phyloP scores from a whole-genome alignment of 2,888 invertebrate species.

The Pristionchus entomophagus region DNA sequence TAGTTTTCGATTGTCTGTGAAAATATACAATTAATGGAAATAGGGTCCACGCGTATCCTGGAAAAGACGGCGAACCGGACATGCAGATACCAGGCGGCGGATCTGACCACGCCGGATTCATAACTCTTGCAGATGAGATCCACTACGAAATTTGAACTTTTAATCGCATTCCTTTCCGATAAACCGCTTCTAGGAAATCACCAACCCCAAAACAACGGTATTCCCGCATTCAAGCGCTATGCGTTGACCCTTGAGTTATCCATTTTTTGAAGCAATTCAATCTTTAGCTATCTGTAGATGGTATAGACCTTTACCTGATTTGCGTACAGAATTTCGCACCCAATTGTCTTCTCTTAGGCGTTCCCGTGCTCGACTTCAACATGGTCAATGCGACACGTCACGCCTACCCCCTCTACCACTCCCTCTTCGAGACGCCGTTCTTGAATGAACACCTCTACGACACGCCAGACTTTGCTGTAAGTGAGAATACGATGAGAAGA shows the following conservation, averaged over 20 bases:
- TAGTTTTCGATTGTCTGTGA: not conserved
- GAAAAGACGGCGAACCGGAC: slow-evolving; percentile 52
- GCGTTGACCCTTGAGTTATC: too few relatives aligned
- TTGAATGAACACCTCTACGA: slow-evolving; percentile 73
- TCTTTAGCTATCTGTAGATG: not conserved
- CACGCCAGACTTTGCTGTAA: slow-evolving; percentile 63
- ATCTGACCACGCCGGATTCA: slow-evolving; percentile 78
- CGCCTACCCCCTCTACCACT: slow-evolving; percentile 74
- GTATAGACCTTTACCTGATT: not conserved
- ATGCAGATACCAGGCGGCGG: slow-evolving; percentile 76
- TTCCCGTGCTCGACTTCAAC: slow-evolving; percentile 77
- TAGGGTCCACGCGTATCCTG: slow-evolving; percentile 31
- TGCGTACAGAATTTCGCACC: not conserved
- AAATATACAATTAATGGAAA: not conserved
- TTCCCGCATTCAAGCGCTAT: too few relatives aligned
- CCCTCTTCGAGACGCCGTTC: slow-evolving; percentile 74
- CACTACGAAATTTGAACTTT: not conserved
- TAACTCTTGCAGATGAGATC: slow-evolving; percentile 70
- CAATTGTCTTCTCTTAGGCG: slow-evolving; percentile 59
- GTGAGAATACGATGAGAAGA: not conserved
- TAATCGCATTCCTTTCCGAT: too few relatives aligned
- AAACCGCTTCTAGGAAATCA: too few relatives aligned
- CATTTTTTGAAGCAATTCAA: too few relatives aligned
- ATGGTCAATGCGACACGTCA: slow-evolving; percentile 64
- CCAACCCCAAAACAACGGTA: too few relatives aligned